phyloP scores from a whole-genome alignment of 2,113 vertebrate species.

The Mandrillus leucophaeus region DNA sequence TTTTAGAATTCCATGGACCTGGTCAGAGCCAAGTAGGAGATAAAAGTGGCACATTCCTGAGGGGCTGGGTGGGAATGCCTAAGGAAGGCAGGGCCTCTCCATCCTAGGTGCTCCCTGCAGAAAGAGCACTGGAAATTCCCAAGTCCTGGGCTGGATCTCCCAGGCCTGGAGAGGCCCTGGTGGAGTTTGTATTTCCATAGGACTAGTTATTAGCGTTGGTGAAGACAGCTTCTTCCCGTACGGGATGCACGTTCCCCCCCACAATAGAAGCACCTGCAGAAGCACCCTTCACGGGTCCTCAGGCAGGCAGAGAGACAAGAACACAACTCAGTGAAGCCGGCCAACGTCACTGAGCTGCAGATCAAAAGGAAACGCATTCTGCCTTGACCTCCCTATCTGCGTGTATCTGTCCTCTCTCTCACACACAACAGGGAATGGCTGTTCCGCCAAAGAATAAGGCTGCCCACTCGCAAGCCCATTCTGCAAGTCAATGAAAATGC shows the following conservation, averaged over 20 bases:
- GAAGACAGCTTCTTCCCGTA: background rate
- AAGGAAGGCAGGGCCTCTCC: conserved; percentile 57
- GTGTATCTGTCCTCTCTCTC: background rate
- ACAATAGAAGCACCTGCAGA: background rate
- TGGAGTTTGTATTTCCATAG: background rate
- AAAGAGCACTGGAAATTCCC: conserved; percentile 42
- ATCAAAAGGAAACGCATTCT: background rate
- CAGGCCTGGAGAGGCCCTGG: background rate
- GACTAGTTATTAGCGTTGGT: conserved; percentile 14
- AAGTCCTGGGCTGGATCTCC: conserved; percentile 76
- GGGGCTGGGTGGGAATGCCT: conserved; percentile 60
- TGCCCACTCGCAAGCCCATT: background rate
- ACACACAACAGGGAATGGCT: no score
- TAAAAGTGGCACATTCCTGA: conserved; percentile 67
- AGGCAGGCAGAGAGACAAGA: background rate
- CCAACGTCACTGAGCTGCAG: background rate
- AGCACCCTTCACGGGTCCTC: conserved; percentile 3
- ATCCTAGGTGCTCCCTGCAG: conserved; percentile 15
- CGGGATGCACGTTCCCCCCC: background rate
- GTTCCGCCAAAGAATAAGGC: background rate
- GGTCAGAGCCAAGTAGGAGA: conserved; percentile 18
- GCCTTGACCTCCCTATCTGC: background rate
- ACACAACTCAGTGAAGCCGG: background rate
- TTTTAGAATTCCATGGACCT: conserved; percentile 12
- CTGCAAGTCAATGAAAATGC: background rate